Evolutionary conservation across 2,888 invertebrate species (phyloP).

Genomic region (Rhynchonema sp.): DNA sequence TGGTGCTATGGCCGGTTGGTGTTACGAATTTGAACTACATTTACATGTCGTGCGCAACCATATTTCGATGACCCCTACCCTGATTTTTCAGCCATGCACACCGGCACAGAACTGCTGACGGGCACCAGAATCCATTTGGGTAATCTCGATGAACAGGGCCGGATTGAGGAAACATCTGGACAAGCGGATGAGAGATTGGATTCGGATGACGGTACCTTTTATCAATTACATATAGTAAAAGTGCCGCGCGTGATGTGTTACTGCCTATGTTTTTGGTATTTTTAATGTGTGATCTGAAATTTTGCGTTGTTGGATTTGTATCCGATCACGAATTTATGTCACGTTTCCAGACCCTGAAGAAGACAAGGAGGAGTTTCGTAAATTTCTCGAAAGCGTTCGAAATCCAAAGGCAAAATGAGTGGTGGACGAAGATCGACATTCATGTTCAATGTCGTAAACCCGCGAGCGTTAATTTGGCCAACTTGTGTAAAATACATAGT

Average conservation of each 20-base stretch:
- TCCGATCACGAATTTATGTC: too few species aligned
- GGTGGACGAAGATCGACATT: not conserved
- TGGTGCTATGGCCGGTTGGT: not conserved
- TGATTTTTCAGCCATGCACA: not conserved
- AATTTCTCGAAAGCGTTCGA: not conserved
- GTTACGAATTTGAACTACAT: not conserved
- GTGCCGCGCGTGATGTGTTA: not conserved
- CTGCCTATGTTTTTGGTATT: not conserved
- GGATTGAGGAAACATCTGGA: not conserved
- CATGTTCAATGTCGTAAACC: not conserved
- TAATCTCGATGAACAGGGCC: conserved; percentile 11
- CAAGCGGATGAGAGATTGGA: not conserved
- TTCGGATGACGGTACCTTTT: not conserved
- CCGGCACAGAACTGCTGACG: not conserved
- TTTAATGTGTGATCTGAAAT: not conserved
- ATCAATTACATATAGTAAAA: too few species aligned
- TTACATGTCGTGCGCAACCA: too few species aligned
- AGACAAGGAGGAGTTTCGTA: not conserved
- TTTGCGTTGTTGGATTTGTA: not conserved
- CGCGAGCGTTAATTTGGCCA: too few species aligned
- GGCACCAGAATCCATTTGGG: conserved; percentile 12
- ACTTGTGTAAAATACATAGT: not conserved
- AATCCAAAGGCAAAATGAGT: not conserved
- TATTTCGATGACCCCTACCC: too few species aligned
- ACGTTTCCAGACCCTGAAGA: not conserved